Conservation (phyloP, 2,888 invertebrate species). For the Drosophila parthenogenetica region DNA sequence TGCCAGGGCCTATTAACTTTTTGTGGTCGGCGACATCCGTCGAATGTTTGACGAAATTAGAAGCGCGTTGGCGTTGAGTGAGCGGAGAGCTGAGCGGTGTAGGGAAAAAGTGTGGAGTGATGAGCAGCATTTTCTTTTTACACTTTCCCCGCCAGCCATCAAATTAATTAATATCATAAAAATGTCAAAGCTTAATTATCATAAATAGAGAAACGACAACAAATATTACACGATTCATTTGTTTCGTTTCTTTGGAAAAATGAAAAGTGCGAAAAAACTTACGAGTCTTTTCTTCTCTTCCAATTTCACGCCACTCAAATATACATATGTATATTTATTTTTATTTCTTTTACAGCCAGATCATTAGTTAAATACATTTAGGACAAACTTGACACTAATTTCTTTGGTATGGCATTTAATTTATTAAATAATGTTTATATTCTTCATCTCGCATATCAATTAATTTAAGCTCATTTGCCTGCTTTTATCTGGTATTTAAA, state of each 20-base stretch:
- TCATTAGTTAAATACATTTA: constrained; percentile 66
- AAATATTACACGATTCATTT: constrained; percentile 73
- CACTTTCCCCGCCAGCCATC: constrained; percentile 47
- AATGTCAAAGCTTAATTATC: constrained; percentile 79
- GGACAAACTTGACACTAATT: constrained; percentile 66
- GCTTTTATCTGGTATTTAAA: constrained; percentile 30
- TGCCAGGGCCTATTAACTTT: constrained; percentile 72
- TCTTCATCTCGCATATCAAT: constrained; percentile 32
- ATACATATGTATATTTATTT: constrained; percentile 17
- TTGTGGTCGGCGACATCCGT: constrained; percentile 72
- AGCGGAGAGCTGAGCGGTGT: background rate
- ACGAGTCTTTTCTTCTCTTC: constrained; percentile 18
- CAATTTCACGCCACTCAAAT: constrained; percentile 33
- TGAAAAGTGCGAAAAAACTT: constrained; percentile 40
- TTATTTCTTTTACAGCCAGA: constrained; percentile 25
- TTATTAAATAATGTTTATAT: constrained; percentile 58
- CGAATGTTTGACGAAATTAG: constrained; percentile 72
- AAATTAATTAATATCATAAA: constrained; percentile 82
- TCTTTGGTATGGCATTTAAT: constrained; percentile 60
- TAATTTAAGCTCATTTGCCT: constrained; percentile 37
- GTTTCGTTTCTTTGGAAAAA: constrained; percentile 25
- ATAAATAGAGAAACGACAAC: constrained; percentile 77
- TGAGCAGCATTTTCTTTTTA: constrained; percentile 42
- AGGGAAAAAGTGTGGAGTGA: constrained; percentile 18
- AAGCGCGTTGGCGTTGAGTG: constrained; percentile 61